Base-by-base conservation (phyloP, 2,113 vertebrate genomes). In the Hucho hucho region DNA sequence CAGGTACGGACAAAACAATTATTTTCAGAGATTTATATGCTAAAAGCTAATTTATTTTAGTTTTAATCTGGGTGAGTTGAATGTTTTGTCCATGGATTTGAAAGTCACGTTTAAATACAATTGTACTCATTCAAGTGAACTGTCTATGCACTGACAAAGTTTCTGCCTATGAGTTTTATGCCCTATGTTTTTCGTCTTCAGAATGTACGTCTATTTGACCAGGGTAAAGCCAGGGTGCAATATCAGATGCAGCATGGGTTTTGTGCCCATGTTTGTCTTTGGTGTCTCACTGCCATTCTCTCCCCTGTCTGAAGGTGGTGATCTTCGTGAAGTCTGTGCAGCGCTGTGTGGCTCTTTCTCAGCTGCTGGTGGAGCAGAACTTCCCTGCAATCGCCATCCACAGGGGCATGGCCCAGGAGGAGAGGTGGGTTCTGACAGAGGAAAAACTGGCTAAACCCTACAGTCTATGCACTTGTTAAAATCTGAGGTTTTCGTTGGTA, bases 301-400 rank as follows among this genome's bases (percentile, higher is more conserved):
- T 70, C 26, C 18, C n/a, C 28, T 66, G 37, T 43, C 4, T 67
- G 4, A 46, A 96, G 95, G 95, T 96, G 86, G 94, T 96, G 78
- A 96, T 96, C 87, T 96, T 96, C 58, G 95, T 96, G 67, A 96
- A 95, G 90, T 95, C 95, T 0, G 95, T 96, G 69, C 94, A 95
- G 70, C 94, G 95, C 53, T 96, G 95, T 76, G 92, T 96, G 79
- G 95, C 95, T 1, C 90, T 96, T 67, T 95, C 95, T 29, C 95
- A 96, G 89, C 92, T 96, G 58, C 87, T 96, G 0, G 94, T 96
- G 79, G 95, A 96, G 78, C 95, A 96, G 89, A 96, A 96, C 85
- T 96, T 96, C 81, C 95, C 95, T 0, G 95, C 95, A 28, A 96
- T 96, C 0, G 94, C 95, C 18, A 96, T 96, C 81, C 95, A 96